Conservation (phyloP, 2,797 vertebrate genomes). For the Thripadectes ignobilis region DNA sequence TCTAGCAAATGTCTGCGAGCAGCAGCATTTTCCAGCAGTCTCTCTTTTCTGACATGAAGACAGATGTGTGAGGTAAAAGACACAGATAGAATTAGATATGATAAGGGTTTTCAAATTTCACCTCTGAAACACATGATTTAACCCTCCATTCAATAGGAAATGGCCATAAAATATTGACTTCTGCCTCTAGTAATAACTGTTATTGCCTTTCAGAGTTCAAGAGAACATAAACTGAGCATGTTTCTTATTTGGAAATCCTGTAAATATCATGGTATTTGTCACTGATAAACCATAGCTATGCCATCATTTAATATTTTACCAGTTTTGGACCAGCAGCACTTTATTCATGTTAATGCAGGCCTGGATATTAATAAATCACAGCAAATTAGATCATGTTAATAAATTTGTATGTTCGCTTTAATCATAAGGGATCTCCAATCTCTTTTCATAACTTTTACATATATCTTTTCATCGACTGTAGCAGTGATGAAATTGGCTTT, state of each 20-base stretch:
- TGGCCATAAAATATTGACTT: not conserved
- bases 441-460: fast-evolving
- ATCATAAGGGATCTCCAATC: not conserved
- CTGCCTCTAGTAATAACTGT: not conserved
- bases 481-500: not conserved
- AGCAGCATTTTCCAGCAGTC: slow-evolving; percentile 77
- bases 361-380: not conserved
- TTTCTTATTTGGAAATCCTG: not conserved
- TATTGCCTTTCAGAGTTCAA: not conserved
- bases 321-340: not conserved
- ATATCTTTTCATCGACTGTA: not conserved
- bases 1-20: slow-evolving; percentile 76
- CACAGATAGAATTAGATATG: not conserved
- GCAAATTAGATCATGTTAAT: not conserved
- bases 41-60: slow-evolving; percentile 75
- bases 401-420: not conserved
- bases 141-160: not conserved
- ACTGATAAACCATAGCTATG: not conserved
- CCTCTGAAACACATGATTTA: not conserved
- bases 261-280: not conserved
- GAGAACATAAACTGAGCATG: not conserved
- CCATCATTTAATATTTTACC: not conserved
- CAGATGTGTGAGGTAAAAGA: not conserved
- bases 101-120: not conserved
- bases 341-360: not conserved